Percentiles rank a stretch among this genome's conserved stretches.
Conservation (phyloP, 2,113 vertebrate species). For the Elanoides forficatus region DNA sequence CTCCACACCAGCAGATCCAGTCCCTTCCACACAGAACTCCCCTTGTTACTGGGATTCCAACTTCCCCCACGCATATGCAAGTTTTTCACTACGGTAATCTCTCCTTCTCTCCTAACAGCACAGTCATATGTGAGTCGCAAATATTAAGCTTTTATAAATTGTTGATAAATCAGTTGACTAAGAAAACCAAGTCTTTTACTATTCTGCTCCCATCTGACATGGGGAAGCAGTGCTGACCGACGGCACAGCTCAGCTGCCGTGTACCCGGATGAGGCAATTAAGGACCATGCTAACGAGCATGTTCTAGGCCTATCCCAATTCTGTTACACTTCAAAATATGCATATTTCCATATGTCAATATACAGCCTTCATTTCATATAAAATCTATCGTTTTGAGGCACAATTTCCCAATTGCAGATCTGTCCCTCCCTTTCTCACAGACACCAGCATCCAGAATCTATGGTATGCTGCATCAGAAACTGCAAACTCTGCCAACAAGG, state of each 20-base stretch:
- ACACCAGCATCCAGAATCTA: not conserved
- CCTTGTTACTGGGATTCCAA: not conserved
- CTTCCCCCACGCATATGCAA: accelerated
- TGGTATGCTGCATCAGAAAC: too few species aligned
- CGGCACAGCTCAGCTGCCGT: not conserved
- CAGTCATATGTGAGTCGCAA: accelerated
- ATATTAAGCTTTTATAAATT: not conserved
- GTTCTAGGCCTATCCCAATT: not conserved
- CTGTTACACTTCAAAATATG: accelerated
- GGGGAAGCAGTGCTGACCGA: not conserved
- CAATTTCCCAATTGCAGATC: not conserved
- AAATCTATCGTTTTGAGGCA: not conserved
- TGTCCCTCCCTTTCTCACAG: not conserved
- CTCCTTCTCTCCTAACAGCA: not conserved
- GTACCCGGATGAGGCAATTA: not conserved
- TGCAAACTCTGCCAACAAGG: too few species aligned
- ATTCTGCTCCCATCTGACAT: accelerated
- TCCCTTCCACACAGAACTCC: not conserved
- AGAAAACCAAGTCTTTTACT: not conserved
- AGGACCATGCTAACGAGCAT: accelerated
- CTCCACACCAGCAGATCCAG: not conserved
- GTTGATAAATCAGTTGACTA: not conserved
- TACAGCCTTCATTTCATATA: not conserved
- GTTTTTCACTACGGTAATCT: not conserved
- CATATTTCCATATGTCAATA: accelerated